Percentiles rank a stretch among this genome's conserved stretches.
These are phyloP conservation scores for Tiliacea citrago DNA, from an alignment of 2,888 invertebrate genomes.

Conservation along the genomic window DNA sequence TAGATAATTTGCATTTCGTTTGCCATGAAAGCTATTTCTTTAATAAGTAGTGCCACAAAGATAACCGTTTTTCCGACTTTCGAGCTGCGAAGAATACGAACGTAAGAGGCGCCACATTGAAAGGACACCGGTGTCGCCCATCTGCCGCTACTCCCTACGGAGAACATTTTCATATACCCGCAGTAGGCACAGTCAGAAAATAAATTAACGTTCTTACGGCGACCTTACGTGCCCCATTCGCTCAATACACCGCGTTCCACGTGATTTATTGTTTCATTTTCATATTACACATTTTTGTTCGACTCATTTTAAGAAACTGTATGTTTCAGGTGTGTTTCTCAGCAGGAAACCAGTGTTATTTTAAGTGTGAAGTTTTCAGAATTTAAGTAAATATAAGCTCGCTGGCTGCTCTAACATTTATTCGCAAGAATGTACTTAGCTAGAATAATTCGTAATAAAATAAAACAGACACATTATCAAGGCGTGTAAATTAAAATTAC, in stretches of 20 bases:
- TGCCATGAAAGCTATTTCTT: too few relatives aligned
- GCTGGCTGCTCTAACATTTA: neutral
- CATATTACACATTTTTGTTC: conserved; percentile 63
- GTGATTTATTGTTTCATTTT: conserved; percentile 75
- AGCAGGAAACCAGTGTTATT: neutral
- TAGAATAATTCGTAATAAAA: neutral
- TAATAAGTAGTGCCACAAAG: too few relatives aligned
- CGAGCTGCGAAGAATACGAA: neutral
- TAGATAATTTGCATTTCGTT: too few relatives aligned
- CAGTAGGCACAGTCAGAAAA: conserved; percentile 70
- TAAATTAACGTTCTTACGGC: conserved; percentile 80
- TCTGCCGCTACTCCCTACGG: conserved; percentile 61
- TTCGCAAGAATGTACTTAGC: neutral
- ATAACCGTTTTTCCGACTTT: too few relatives aligned
- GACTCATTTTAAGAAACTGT: conserved; percentile 30
- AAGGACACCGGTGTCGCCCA: conserved; percentile 31
- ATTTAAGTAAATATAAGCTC: too few relatives aligned
- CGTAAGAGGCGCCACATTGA: conserved; percentile 1
- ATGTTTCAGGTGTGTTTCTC: conserved; percentile 16
- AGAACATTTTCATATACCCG: conserved; percentile 77
- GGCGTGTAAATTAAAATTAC: too few relatives aligned
- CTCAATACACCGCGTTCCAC: conserved; percentile 63
- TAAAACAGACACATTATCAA: neutral
- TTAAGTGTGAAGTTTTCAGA: neutral
- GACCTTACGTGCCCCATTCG: conserved; percentile 66